Evolutionary conservation across 2,113 vertebrate genomes (phyloP).

Genomic region (Ailuropoda melanoleuca): DNA sequence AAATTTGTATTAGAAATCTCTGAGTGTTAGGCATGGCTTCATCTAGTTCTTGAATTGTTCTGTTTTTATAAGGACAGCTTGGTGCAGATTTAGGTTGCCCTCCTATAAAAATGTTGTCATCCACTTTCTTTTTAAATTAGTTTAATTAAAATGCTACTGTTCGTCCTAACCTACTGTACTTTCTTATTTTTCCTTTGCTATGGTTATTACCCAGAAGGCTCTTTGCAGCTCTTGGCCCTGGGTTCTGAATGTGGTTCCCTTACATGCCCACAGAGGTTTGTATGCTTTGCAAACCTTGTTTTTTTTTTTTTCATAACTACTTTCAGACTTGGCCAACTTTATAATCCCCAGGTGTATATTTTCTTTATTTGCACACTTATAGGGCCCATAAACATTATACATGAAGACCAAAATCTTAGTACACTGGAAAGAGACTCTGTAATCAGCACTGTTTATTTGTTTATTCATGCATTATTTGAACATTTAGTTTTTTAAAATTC

Average conservation of each 20-base stretch:
- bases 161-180: not conserved
- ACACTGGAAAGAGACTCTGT: not conserved
- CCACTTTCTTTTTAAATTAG: not conserved
- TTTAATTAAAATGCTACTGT: not conserved
- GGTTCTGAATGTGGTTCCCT: not conserved
- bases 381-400: not conserved
- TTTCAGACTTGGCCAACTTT: not conserved
- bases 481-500: not conserved
- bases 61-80: slow-evolving; percentile 14
- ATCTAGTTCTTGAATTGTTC: not conserved
- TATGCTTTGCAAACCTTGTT: slow-evolving; percentile 3
- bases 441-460: not conserved
- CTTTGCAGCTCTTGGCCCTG: not conserved
- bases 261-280: not conserved
- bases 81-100: not conserved
- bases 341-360: not conserved
- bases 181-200: slow-evolving; percentile 14
- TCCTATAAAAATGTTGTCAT: not conserved
- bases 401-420: slow-evolving; percentile 17
- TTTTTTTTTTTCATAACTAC: slow-evolving; percentile 52
- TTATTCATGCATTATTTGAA: not conserved
- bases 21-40: not conserved
- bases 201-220: slow-evolving; percentile 1
- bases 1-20: slow-evolving; percentile 9
- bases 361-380: not conserved